A percentile compares a stretch with the other conserved stretches of the same genome.
These are phyloP conservation scores for Geotrupes spiniger DNA, from an alignment of 2,888 invertebrate species.

Conservation along the genomic window DNA sequence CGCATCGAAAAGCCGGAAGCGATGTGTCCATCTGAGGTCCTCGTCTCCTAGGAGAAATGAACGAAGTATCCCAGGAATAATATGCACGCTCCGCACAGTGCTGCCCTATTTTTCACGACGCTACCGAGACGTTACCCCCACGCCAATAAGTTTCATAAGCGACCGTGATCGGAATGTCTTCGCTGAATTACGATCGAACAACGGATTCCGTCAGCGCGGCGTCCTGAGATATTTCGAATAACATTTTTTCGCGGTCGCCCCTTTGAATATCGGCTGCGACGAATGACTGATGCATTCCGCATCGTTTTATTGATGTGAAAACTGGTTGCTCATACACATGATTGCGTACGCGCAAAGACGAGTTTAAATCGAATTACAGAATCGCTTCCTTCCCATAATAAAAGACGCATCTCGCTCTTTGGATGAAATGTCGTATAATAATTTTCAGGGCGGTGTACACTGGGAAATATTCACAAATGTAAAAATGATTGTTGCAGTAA, in stretches of 20 bases:
- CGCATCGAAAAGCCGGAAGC: too few relatives aligned
- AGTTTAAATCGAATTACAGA: too few relatives aligned
- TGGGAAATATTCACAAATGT: too few relatives aligned
- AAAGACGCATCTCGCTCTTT: too few relatives aligned
- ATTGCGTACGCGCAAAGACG: too few relatives aligned
- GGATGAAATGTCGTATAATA: too few relatives aligned
- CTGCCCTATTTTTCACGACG: not conserved
- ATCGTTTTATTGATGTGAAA: not conserved
- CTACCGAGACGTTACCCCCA: not conserved
- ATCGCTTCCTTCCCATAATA: too few relatives aligned
- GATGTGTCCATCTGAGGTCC: conserved; percentile 4
- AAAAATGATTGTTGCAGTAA: too few relatives aligned
- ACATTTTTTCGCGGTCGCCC: not conserved
- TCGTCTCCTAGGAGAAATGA: not conserved
- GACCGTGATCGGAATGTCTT: conserved; percentile 3
- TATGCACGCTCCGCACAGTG: not conserved
- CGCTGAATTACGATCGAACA: conserved; percentile 4
- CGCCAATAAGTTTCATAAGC: conserved; percentile 3
- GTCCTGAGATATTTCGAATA: conserved; percentile 3
- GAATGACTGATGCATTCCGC: not conserved
- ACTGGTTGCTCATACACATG: not conserved
- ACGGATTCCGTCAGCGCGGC: conserved; percentile 1
- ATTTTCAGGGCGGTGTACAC: too few relatives aligned
- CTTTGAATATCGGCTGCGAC: conserved; percentile 1
- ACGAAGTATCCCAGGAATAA: not conserved